Percentiles rank a stretch among this genome's conserved stretches.
These are phyloP conservation scores for Arizona elegans DNA, from an alignment of 2,113 vertebrate species.

Conservation along the genomic window DNA sequence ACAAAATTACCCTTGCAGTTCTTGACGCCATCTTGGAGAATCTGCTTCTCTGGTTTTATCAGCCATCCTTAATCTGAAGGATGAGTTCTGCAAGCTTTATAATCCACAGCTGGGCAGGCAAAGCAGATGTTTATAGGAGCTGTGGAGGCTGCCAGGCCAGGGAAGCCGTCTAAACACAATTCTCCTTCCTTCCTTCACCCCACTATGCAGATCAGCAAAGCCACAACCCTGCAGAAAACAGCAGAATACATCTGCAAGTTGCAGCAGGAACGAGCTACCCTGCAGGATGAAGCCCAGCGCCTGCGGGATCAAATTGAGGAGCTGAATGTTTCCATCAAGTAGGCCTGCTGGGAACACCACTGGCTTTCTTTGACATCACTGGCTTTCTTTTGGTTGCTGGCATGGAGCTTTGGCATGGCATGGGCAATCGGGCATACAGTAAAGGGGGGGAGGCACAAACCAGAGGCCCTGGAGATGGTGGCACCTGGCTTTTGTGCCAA, in stretches of 20 bases:
- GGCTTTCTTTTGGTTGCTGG: background rate
- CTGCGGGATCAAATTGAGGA: slow-evolving; percentile 87
- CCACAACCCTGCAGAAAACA: slow-evolving; percentile 93
- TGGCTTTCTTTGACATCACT: background rate
- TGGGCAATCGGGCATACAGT: too few relatives aligned
- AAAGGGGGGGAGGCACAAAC: background rate
- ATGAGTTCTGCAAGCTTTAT: background rate
- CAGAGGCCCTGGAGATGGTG: background rate
- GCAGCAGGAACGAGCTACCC: slow-evolving; percentile 87
- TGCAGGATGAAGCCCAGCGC: slow-evolving; percentile 89
- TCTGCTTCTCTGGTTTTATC: background rate
- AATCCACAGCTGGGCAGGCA: background rate
- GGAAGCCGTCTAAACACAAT: background rate
- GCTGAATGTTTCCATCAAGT: slow-evolving; percentile 92
- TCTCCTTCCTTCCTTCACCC: background rate
- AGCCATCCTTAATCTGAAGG: background rate
- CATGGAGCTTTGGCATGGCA: background rate
- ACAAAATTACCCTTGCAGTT: background rate
- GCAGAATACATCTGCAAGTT: slow-evolving; percentile 91
- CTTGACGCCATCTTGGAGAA: too few relatives aligned
- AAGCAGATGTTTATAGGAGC: background rate
- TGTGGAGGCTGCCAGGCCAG: background rate
- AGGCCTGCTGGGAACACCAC: slow-evolving; percentile 31
- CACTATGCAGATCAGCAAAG: slow-evolving; percentile 87
- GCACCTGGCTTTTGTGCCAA: background rate